phyloP scores from a whole-genome alignment of 2,888 invertebrate genomes.

The Mythimna ferrago region DNA sequence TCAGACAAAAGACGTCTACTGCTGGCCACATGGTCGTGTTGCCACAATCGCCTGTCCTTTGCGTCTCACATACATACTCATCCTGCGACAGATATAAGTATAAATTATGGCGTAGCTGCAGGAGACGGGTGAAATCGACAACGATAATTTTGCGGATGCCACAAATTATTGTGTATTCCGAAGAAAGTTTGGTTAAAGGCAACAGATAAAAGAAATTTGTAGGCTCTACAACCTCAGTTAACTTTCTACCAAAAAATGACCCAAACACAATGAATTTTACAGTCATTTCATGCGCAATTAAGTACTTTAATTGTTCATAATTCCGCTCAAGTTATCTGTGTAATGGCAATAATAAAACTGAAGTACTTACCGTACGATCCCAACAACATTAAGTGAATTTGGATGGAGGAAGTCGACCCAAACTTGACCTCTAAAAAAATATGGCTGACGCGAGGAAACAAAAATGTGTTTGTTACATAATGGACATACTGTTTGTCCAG shows the following conservation, averaged over 20 bases:
- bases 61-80: too few species aligned
- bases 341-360: constrained; percentile 31
- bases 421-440: constrained; percentile 52
- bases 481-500: constrained; percentile 9
- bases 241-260: constrained; percentile 35
- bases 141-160: background rate
- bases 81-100: background rate
- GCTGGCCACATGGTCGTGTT: too few species aligned
- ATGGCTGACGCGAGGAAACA: constrained; percentile 14
- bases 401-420: constrained; percentile 36
- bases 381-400: constrained; percentile 18
- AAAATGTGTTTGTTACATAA: constrained; percentile 49
- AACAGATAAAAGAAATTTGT: background rate
- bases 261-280: constrained; percentile 18
- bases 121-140: background rate
- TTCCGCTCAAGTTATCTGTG: constrained; percentile 8
- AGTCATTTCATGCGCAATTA: constrained; percentile 41
- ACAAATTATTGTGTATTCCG: background rate
- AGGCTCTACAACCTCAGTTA: constrained; percentile 2
- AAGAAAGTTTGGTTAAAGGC: constrained; percentile 17
- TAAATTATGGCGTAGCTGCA: background rate
- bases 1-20: too few species aligned
- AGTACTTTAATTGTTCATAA: constrained; percentile 25
- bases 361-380: background rate
- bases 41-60: too few species aligned